Percentiles rank a stretch among this genome's conserved stretches.
These are phyloP conservation scores for Phalacrocorax aristotelis DNA, from an alignment of 2,113 vertebrate species.

Conservation along the genomic window DNA sequence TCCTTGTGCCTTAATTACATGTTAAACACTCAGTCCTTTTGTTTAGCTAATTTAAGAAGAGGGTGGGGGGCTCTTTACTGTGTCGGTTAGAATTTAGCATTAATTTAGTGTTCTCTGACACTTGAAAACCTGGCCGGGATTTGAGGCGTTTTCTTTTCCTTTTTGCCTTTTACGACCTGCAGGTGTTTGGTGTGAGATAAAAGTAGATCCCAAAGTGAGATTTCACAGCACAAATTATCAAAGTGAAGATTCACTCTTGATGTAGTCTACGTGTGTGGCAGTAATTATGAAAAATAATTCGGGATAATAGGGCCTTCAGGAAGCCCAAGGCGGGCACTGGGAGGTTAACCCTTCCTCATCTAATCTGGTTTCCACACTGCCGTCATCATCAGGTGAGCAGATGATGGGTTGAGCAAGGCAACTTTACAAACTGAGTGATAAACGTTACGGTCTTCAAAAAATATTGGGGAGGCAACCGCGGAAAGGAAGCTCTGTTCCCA, in stretches of 20 bases:
- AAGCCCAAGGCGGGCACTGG: conserved; percentile 59
- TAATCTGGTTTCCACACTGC: not conserved
- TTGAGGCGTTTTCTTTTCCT: conserved; percentile 59
- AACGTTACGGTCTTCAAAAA: not conserved
- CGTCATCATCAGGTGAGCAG: conserved; percentile 39
- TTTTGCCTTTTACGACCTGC: conserved; percentile 71
- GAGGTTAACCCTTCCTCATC: conserved; percentile 68
- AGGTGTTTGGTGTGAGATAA: conserved; percentile 80
- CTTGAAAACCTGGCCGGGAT: conserved; percentile 60
- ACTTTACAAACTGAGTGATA: not conserved
- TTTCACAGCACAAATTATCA: conserved; percentile 77
- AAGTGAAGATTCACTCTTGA: conserved; percentile 79
- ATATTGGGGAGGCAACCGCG: fast-evolving
- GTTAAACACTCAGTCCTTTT: conserved; percentile 36
- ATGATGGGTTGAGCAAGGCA: not conserved
- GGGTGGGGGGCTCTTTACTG: conserved; percentile 32
- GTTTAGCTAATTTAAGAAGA: conserved; percentile 59
- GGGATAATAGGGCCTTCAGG: conserved; percentile 73
- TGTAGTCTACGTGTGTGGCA: conserved; percentile 80
- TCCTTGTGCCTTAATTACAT: conserved; percentile 46
- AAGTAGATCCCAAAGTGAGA: conserved; percentile 76
- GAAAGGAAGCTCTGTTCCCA: not conserved
- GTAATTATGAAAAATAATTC: conserved; percentile 77
- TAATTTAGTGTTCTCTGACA: conserved; percentile 62
- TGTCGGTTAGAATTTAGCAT: conserved; percentile 47